Evolutionary conservation across 2,797 vertebrate genomes (phyloP), one percentile per base, ranked within the genome.

Genomic region (Megalops cyprinoides): DNA sequence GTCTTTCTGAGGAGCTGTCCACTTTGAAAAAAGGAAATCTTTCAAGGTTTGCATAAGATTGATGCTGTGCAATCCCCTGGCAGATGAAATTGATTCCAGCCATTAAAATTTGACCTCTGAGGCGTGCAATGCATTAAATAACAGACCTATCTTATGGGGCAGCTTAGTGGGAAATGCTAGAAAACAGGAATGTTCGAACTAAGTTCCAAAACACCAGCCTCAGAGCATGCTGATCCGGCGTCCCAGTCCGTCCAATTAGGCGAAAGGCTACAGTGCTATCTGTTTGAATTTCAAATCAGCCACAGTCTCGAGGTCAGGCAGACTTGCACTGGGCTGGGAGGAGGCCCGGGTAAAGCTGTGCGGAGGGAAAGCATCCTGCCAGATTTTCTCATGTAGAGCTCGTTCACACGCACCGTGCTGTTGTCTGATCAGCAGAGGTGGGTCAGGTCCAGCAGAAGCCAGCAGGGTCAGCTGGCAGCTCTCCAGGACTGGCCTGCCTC

Each of bases 251-350:
- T 25, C 51, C 60, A 76, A 79, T 79, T 80, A 71, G 44, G 49
- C 31, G 55, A 76, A 56, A 25, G 69, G 25, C 31, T 74, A 31
- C 18, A 39, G 31, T 55, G 62, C 55, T 14, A 4, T 74, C 3
- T 37, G 55, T 76, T 79, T 76, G 79, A 73, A 83, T 79, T 83
- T 81, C 60, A 79, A 83, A 83, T 71, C 58, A 80, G 73, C 78
- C 20, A 18, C 5, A 10, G 78, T 49, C 31, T 71, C 51, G 49
- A 78, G 77, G 78, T 67, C 62, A 71, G 71, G 37, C n/a, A 18
- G 71, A n/a, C 81, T n/a, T 49, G 60, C 46, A 39, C 39, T n/a
- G 6, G 4, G 42, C 58, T 53, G 51, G 65, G 14, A 42, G 51
- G 15, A 14, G 71, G 10, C n/a, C n/a, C n/a, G n/a, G n/a, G n/a